These are phyloP conservation scores for Diplazon laetatorius DNA, from an alignment of 2,888 invertebrate species.

Conservation along the genomic window DNA sequence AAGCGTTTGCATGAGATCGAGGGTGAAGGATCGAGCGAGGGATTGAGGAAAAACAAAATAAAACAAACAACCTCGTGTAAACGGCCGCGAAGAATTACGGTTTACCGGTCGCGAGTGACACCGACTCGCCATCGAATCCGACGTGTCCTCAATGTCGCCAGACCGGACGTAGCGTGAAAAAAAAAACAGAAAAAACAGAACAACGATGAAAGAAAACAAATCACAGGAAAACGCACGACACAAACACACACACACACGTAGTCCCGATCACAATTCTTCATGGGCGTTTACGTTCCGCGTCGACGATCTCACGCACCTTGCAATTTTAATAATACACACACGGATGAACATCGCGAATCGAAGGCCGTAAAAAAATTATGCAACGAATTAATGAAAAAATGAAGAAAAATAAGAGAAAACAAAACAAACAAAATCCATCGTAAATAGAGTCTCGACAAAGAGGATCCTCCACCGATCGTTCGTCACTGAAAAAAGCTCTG, in stretches of 20 bases:
- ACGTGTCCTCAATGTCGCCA: constrained; percentile 51
- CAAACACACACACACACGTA: too few relatives aligned
- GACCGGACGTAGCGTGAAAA: constrained; percentile 48
- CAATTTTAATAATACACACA: constrained; percentile 44
- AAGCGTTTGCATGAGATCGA: neutral
- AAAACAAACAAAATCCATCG: too few relatives aligned
- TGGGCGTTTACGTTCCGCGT: constrained; percentile 15
- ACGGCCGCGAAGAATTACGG: constrained; percentile 14
- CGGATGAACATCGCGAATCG: constrained; percentile 24
- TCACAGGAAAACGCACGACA: constrained; percentile 13
- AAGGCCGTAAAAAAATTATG: constrained; percentile 30
- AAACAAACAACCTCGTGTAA: too few relatives aligned
- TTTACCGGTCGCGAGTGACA: constrained; percentile 23
- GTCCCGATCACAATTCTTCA: constrained; percentile 23
- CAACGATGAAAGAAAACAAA: constrained; percentile 21
- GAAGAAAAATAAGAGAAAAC: constrained; percentile 7
- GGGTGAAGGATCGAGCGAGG: neutral
- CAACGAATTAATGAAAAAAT: too few relatives aligned
- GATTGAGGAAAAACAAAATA: constrained; percentile 9
- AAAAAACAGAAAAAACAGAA: constrained; percentile 1
- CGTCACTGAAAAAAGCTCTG: too few relatives aligned
- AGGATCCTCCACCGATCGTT: too few relatives aligned
- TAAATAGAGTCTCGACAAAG: too few relatives aligned
- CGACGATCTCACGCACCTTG: constrained; percentile 35
- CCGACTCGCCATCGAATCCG: neutral